Evolutionary conservation across 2,888 invertebrate species (phyloP).

Genomic region (Luperina nickerlii): DNA sequence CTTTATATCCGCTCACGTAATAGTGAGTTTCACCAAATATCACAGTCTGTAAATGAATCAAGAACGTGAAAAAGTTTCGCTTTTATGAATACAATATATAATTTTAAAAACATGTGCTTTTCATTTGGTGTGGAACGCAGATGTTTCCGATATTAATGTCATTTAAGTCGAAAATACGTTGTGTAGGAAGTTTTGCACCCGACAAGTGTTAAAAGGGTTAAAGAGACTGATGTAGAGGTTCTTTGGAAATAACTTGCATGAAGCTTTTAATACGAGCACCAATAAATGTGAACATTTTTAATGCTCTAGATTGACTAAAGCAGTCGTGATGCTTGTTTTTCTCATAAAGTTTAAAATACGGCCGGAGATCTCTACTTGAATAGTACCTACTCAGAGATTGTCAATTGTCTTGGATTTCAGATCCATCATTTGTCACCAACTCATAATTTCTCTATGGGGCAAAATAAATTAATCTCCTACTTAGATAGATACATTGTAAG

Average conservation of each 20-base stretch:
- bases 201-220: not conserved
- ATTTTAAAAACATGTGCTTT: conserved; percentile 9
- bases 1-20: conserved; percentile 63
- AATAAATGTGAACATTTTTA: not conserved
- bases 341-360: not conserved
- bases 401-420: not conserved
- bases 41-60: conserved; percentile 58
- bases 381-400: too few species aligned
- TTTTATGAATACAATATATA: conserved; percentile 44
- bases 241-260: not conserved
- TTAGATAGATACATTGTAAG: not conserved
- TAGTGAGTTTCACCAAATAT: conserved; percentile 40
- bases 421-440: not conserved
- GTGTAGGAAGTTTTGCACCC: conserved; percentile 3
- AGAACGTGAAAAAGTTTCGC: conserved; percentile 48
- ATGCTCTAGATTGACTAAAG: not conserved
- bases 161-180: not conserved
- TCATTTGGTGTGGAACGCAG: conserved; percentile 4
- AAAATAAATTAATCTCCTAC: not conserved
- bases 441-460: not conserved
- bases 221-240: not conserved
- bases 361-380: not conserved
- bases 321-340: not conserved
- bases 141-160: conserved; percentile 1
- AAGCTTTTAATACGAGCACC: not conserved